Evolutionary conservation across 2,888 invertebrate species (phyloP).

Genomic region (Caenorhabditis japonica): DNA sequence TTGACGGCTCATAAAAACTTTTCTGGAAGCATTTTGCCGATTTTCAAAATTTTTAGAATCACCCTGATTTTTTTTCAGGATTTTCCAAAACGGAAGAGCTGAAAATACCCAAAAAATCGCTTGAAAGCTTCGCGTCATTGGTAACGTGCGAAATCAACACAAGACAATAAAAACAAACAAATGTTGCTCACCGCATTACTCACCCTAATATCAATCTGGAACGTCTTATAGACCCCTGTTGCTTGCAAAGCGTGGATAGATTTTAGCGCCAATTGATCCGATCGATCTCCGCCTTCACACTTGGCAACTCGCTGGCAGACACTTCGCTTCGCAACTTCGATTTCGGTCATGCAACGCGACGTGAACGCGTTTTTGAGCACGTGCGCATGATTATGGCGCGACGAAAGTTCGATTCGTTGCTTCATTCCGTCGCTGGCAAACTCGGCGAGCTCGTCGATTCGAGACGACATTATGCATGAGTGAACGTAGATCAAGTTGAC

Average conservation of each 20-base stretch:
- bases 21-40: no score
- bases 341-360: slow-evolving; percentile 30
- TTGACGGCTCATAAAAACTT: no score
- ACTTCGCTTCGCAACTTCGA: slow-evolving; percentile 44
- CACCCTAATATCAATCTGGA: slow-evolving; percentile 37
- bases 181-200: no score
- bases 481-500: slow-evolving; percentile 40
- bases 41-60: no score
- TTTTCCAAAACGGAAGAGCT: no score
- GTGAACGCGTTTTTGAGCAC: slow-evolving; percentile 39
- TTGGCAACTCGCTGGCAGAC: slow-evolving; percentile 20
- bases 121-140: no score
- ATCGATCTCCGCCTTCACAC: slow-evolving; percentile 17
- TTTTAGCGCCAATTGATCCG: slow-evolving; percentile 28
- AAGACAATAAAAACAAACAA: no score
- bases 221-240: slow-evolving; percentile 26
- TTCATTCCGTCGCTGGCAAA: slow-evolving; percentile 37
- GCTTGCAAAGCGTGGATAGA: slow-evolving; percentile 46
- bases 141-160: no score
- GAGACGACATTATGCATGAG: slow-evolving; percentile 39
- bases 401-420: slow-evolving; percentile 23
- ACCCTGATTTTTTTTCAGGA: no score
- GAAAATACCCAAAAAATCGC: no score
- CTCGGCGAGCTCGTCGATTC: slow-evolving; percentile 19
- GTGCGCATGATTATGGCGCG: slow-evolving; percentile 15